Evolutionary conservation across 2,888 invertebrate genomes (phyloP), one percentile per base, ranked within the genome.

Genomic region (Enoplolaimus lenunculus): DNA sequence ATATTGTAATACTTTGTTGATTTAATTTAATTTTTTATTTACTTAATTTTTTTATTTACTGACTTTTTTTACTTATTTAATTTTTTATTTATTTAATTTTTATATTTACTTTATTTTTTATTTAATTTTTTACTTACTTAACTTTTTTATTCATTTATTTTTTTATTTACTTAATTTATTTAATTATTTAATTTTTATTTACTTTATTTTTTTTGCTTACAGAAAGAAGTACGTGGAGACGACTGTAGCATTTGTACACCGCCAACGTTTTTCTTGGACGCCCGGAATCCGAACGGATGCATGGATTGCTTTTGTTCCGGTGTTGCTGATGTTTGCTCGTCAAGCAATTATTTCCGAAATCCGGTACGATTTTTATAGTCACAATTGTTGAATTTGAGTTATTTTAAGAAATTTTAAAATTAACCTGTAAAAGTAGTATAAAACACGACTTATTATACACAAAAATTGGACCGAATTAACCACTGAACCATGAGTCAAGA

Each of bases 291-390:
- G 75, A 88, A 89, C 75, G 97, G 97, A 62, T 98, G 97, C 82
- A 89, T 93, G 70, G 85, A 87, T 70, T 97, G 97, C 82, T 97
- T 95, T 89, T 97, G 97, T 82, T 90, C 91, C 85, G 95, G 93
- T 1, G 87, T 93, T 57, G 88, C 90, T 0, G 78, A 81, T 64
- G 86, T 87, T 74, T 97, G 97, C 81, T 85, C 85, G 71, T 90
- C 91, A 78, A 91, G 92, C 68, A 86, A 85, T 71, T 86, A 87
- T 83, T 88, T 88, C 73, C 86, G 91, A 71, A 87, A 87, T 74
- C 88, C 89, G 80, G 86, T 89, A 78, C 74, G 66, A 59, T 62
- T 28, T 26, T n/a, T n/a, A 7, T 7, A 7, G n/a, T n/a, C n/a
- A n/a, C n/a, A n/a, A n/a, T n/a, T n/a, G n/a, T n/a, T n/a, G n/a